These are phyloP conservation scores for Heliconius aoede DNA, from an alignment of 2,888 invertebrate genomes.

Conservation along the genomic window DNA sequence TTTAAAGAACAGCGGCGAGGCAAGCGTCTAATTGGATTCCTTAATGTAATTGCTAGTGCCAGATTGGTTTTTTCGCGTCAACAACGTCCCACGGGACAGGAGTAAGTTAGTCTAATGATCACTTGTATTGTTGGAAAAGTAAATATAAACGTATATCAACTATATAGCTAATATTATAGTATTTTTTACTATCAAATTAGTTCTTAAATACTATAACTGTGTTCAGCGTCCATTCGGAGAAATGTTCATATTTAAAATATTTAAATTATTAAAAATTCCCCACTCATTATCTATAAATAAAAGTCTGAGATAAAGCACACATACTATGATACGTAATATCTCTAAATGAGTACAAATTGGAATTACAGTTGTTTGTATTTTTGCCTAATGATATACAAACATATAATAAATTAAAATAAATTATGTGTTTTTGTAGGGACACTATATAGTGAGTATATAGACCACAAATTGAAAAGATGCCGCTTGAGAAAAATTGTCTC, in stretches of 20 bases:
- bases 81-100: conserved; percentile 70
- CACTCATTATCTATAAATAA: background rate
- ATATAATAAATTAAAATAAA: too few species aligned
- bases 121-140: conserved; percentile 58
- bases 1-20: conserved; percentile 40
- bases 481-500: background rate
- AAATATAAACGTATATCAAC: conserved; percentile 45
- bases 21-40: conserved; percentile 71
- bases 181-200: background rate
- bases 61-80: conserved; percentile 82
- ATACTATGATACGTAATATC: too few species aligned
- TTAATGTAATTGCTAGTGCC: conserved; percentile 78
- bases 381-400: too few species aligned
- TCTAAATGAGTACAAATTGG: background rate
- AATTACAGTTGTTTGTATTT: too few species aligned
- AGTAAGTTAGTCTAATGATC: conserved; percentile 74
- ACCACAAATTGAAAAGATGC: too few species aligned
- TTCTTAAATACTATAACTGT: background rate
- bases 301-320: background rate
- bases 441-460: too few species aligned
- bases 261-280: background rate
- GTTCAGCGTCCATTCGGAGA: background rate
- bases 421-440: background rate
- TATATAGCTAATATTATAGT: background rate
- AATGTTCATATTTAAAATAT: background rate